phyloP scores from a whole-genome alignment of 2,888 invertebrate species.

The Oscheius sp. region DNA sequence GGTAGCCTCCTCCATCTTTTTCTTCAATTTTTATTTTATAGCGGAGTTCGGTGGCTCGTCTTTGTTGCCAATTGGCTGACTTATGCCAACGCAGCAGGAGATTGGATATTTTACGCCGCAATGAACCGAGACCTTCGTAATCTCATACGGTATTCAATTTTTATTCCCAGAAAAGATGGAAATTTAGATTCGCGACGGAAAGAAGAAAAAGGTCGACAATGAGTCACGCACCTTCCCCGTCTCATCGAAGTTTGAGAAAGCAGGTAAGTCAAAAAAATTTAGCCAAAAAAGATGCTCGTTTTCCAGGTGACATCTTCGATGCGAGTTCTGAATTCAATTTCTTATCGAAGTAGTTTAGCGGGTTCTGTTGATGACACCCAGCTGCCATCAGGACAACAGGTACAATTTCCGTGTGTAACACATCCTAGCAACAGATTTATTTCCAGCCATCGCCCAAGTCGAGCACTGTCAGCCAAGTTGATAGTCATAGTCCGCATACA shows the following conservation, averaged over 20 bases:
- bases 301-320: conserved; percentile 62
- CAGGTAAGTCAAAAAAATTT: conserved; percentile 43
- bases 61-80: conserved; percentile 68
- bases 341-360: conserved; percentile 64
- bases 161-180: background rate
- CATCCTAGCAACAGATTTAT: background rate
- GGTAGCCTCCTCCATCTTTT: conserved; percentile 33
- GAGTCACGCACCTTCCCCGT: conserved; percentile 67
- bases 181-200: conserved; percentile 67
- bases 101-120: conserved; percentile 72
- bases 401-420: background rate
- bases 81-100: conserved; percentile 68
- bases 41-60: conserved; percentile 57
- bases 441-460: conserved; percentile 37
- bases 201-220: conserved; percentile 70
- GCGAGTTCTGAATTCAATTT: conserved; percentile 70
- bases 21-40: conserved; percentile 30
- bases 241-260: conserved; percentile 63
- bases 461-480: conserved; percentile 35
- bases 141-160: conserved; percentile 61
- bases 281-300: background rate
- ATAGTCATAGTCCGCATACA: conserved; percentile 27
- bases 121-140: conserved; percentile 71
- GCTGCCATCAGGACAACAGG: conserved; percentile 41
- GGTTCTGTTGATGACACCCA: conserved; percentile 63